Evolutionary conservation across 2,113 vertebrate genomes (phyloP).

Genomic region (Antennarius striatus): DNA sequence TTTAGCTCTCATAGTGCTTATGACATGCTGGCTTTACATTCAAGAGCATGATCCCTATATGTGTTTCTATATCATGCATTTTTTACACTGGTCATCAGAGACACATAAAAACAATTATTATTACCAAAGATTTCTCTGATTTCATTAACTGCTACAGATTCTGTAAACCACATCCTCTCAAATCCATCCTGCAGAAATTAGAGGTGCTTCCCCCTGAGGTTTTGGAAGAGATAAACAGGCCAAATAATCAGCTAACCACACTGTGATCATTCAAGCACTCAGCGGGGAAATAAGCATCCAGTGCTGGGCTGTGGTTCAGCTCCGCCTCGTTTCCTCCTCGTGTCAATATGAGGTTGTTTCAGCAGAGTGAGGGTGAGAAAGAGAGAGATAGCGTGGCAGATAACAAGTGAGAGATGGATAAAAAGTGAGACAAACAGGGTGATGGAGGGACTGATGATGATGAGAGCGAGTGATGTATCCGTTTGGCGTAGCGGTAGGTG

Average conservation of each 20-base stretch:
- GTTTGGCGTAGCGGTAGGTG: slow-evolving; percentile 17
- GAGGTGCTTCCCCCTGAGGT: background rate
- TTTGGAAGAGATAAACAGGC: slow-evolving; percentile 26
- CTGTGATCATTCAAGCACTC: slow-evolving; percentile 15
- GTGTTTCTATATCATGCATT: background rate
- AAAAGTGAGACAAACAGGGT: slow-evolving; percentile 28
- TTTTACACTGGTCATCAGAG: slow-evolving; percentile 17
- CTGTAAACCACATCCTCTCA: slow-evolving; percentile 8
- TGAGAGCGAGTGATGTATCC: slow-evolving; percentile 26
- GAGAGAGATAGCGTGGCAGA: background rate
- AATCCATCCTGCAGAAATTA: slow-evolving; percentile 27
- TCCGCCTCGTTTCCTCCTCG: background rate
- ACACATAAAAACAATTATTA: slow-evolving; percentile 17
- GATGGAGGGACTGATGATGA: slow-evolving; percentile 25
- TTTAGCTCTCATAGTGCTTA: background rate
- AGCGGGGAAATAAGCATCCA: slow-evolving; percentile 18
- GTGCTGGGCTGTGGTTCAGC: slow-evolving; percentile 1
- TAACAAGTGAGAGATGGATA: slow-evolving; percentile 17
- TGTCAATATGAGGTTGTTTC: slow-evolving; percentile 31
- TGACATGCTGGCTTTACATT: background rate
- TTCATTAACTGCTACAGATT: slow-evolving; percentile 4
- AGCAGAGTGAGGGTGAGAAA: slow-evolving; percentile 17
- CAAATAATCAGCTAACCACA: slow-evolving; percentile 37
- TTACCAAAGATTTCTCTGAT: slow-evolving; percentile 12
- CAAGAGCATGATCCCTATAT: background rate